A percentile compares a stretch with the other conserved stretches of the same genome.
These are phyloP conservation scores for Agelaius tricolor DNA, from an alignment of 2,113 vertebrate species.

Conservation along the genomic window DNA sequence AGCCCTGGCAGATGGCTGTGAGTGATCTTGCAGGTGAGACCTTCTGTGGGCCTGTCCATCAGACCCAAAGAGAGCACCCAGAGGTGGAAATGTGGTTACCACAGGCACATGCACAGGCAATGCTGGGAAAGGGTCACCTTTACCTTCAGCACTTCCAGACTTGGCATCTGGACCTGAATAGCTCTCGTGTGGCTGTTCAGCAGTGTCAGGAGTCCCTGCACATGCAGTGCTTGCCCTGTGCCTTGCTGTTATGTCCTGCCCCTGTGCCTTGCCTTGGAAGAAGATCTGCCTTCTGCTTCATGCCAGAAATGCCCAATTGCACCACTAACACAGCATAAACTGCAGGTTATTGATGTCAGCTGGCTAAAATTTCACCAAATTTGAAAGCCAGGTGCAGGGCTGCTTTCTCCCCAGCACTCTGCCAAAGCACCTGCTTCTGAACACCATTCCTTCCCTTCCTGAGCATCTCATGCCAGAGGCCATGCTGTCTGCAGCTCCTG, in stretches of 20 bases:
- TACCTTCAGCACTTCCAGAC: neutral
- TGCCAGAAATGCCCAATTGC: neutral
- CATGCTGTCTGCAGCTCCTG: neutral
- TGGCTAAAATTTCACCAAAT: neutral
- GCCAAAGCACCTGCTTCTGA: neutral
- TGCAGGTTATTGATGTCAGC: neutral
- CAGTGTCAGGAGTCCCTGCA: neutral
- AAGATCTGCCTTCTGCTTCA: neutral
- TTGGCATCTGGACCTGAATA: neutral
- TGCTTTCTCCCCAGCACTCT: neutral
- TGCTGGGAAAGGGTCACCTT: neutral
- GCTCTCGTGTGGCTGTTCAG: accelerated
- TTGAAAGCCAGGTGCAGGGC: neutral
- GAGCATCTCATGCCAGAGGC: neutral
- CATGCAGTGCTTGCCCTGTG: neutral
- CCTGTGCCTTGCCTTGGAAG: neutral
- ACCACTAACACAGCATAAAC: neutral
- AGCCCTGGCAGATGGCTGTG: neutral
- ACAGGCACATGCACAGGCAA: accelerated
- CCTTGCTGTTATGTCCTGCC: neutral
- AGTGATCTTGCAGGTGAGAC: neutral
- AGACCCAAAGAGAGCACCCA: neutral
- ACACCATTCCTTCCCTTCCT: neutral
- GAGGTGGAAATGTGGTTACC: neutral
- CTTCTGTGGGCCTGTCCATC: accelerated